Conservation (phyloP, 2,113 vertebrate genomes). For the Gallinago undulata region DNA sequence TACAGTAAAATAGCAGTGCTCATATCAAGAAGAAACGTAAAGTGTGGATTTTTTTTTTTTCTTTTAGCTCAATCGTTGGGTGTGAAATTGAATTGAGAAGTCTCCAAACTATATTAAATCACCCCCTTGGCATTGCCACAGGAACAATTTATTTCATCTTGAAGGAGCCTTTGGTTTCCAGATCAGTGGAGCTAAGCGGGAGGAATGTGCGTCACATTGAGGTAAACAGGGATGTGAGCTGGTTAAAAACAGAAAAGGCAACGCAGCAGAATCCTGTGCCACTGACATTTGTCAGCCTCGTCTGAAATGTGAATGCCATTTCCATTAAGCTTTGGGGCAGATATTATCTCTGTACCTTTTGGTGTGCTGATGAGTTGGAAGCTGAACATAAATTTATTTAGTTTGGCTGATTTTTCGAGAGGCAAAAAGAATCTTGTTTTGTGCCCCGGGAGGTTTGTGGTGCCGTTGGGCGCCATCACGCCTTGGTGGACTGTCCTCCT, state of each 20-base stretch:
- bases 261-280: neutral
- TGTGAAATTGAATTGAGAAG: constrained; percentile 66
- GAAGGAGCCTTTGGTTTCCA: constrained; percentile 65
- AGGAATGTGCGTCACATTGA: constrained; percentile 45
- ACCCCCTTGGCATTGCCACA: constrained; percentile 43
- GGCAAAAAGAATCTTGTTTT: neutral
- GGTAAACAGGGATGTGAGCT: constrained; percentile 45
- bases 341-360: neutral
- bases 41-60: neutral
- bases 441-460: neutral
- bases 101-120: constrained; percentile 58
- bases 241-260: constrained; percentile 41
- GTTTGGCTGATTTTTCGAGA: neutral
- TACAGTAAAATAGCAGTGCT: neutral
- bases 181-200: constrained; percentile 50
- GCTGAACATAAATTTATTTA: neutral
- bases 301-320: neutral
- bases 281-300: constrained; percentile 35
- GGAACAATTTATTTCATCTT: constrained; percentile 64
- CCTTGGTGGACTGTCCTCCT: neutral
- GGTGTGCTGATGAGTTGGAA: neutral
- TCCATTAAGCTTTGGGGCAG: constrained; percentile 48
- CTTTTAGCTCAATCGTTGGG: constrained; percentile 38
- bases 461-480: neutral
- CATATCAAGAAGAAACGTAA: neutral